Conservation (phyloP, 2,113 vertebrate species). For the Odocoileus virginianus region DNA sequence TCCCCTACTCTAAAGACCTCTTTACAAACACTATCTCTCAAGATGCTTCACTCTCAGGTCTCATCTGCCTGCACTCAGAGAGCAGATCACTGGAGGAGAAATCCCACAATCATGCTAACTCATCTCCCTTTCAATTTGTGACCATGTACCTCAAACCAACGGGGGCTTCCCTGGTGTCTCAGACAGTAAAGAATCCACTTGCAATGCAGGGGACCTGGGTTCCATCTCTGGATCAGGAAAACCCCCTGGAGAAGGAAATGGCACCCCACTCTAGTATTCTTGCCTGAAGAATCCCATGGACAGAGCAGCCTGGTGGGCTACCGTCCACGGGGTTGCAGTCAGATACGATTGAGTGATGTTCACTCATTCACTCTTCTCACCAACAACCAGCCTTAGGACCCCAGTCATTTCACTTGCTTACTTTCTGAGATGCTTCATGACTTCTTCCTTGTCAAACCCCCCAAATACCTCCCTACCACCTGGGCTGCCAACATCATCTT, state of each 20-base stretch:
- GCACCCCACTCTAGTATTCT: neutral
- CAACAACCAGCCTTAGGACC: neutral
- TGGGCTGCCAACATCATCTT: neutral
- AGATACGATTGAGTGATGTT: fast-evolving
- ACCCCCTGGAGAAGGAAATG: neutral
- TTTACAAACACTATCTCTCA: neutral
- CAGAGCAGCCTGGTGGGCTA: neutral
- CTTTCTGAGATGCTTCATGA: neutral
- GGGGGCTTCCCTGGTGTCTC: neutral
- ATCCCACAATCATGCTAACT: neutral
- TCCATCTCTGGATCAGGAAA: neutral
- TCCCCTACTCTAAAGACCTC: fast-evolving
- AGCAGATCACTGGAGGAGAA: neutral
- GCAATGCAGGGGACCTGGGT: neutral
- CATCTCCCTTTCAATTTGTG: neutral
- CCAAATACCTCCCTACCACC: neutral
- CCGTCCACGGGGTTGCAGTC: neutral
- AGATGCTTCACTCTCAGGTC: neutral
- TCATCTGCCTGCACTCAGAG: neutral
- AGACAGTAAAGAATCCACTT: neutral
- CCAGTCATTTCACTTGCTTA: neutral
- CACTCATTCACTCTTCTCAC: neutral
- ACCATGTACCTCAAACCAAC: neutral
- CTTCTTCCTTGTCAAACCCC: neutral
- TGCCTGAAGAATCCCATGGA: neutral